Conservation (phyloP, 37 sponge, comb jelly and placozoan species). For the Halichondria panicea region DNA sequence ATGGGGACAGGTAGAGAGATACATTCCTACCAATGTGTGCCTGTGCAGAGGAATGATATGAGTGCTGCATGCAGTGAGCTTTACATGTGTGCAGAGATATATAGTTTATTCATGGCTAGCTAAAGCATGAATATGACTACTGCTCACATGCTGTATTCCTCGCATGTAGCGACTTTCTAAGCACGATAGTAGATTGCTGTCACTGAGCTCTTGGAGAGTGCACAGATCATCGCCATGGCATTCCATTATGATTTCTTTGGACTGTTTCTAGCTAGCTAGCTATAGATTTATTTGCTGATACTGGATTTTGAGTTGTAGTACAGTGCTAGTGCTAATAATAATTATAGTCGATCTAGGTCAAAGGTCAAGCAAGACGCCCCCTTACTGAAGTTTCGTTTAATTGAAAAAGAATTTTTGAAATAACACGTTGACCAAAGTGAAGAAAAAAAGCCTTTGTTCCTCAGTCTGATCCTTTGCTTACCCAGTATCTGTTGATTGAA, state of each 20-base stretch:
- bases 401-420: not conserved
- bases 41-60: too few species aligned
- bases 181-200: not conserved
- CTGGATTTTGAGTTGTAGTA: too few species aligned
- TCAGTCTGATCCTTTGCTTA: not conserved
- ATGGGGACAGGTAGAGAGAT: not conserved
- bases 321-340: too few species aligned
- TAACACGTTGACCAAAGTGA: not conserved
- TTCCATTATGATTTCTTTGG: too few species aligned
- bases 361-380: too few species aligned
- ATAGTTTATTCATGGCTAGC: too few species aligned
- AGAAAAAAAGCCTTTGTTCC: not conserved
- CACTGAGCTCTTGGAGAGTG: not conserved
- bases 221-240: slow-evolving; percentile 8
- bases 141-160: not conserved
- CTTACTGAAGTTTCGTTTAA: not conserved
- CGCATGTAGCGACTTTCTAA: slow-evolving; percentile 11
- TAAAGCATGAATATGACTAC: not conserved
- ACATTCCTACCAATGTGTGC: too few species aligned
- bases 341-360: too few species aligned
- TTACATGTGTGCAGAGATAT: too few species aligned
- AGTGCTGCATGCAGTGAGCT: too few species aligned
- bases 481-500: not conserved
- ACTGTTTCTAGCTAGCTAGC: too few species aligned
- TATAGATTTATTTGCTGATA: too few species aligned